phyloP scores from a whole-genome alignment of 92 coral and sea anemone species.

The Porites evermanni region DNA sequence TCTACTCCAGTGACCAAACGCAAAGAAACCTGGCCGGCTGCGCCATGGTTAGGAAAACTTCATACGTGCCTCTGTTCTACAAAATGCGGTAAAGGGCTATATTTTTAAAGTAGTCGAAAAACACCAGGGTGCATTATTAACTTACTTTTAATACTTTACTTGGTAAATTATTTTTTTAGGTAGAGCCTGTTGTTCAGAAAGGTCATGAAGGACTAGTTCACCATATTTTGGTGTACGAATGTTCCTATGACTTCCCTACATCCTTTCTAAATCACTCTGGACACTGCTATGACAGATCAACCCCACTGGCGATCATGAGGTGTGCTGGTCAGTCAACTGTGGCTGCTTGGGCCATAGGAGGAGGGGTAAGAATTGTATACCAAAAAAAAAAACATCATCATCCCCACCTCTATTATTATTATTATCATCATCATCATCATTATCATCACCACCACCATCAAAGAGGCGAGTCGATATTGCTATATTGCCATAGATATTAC shows the following conservation, averaged over 20 bases:
- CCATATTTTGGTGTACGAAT: slow-evolving; percentile 55
- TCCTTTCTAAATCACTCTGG: slow-evolving; percentile 26
- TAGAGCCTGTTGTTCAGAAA: slow-evolving; percentile 52
- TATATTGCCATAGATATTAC: too few species aligned
- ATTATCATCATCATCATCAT: too few species aligned
- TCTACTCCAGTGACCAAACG: too few species aligned
- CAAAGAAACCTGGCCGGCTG: too few species aligned
- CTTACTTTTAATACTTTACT: neutral
- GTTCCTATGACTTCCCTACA: slow-evolving; percentile 38
- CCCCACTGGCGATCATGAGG: slow-evolving; percentile 25
- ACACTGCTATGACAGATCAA: slow-evolving; percentile 23
- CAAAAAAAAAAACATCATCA: neutral
- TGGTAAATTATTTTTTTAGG: slow-evolving; percentile 11
- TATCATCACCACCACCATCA: too few species aligned
- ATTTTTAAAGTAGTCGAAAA: too few species aligned
- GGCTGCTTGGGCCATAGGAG: slow-evolving; percentile 67
- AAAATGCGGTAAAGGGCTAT: too few species aligned
- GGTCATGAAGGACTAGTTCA: slow-evolving; percentile 67
- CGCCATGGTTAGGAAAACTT: too few species aligned
- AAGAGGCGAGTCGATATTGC: too few species aligned
- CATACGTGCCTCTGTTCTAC: too few species aligned
- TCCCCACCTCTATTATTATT: too few species aligned
- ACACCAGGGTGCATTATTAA: too few species aligned
- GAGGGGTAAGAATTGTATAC: slow-evolving; percentile 32
- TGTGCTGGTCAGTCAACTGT: slow-evolving; percentile 55